These are phyloP conservation scores for Acleris literana DNA, from an alignment of 2,888 invertebrate genomes.

Conservation along the genomic window DNA sequence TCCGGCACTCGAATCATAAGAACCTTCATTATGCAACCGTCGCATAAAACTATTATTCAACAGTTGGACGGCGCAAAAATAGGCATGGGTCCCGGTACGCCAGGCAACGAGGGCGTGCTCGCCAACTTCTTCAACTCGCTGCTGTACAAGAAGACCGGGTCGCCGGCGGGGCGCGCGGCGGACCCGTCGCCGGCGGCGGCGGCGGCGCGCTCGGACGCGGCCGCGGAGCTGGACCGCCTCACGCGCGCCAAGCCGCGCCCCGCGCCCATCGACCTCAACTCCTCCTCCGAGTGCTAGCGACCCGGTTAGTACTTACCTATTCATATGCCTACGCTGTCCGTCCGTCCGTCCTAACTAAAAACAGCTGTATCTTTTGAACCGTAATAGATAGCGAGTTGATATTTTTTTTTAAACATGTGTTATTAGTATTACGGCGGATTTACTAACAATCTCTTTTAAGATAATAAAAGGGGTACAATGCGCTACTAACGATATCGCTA, in stretches of 20 bases:
- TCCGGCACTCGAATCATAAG: no score
- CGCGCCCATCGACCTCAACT: constrained; percentile 87
- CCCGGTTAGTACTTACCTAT: not conserved
- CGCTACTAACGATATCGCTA: no score
- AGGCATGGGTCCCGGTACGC: constrained; percentile 87
- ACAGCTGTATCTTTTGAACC: no score
- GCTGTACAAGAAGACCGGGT: constrained; percentile 95
- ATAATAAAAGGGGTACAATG: no score
- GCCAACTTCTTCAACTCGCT: constrained; percentile 99
- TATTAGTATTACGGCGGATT: no score
- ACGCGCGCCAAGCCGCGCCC: constrained; percentile 88
- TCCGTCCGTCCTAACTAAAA: no score
- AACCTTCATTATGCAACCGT: no score
- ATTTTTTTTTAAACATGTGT: no score
- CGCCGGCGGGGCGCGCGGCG: constrained; percentile 85
- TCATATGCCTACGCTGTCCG: no score
- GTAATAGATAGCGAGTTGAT: no score
- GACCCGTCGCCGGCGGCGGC: constrained; percentile 79
- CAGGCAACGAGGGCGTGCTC: constrained; percentile 94
- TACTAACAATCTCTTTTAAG: no score
- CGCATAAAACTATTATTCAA: not conserved
- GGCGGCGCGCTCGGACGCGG: constrained; percentile 93
- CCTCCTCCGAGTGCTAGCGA: constrained; percentile 69
- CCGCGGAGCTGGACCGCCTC: constrained; percentile 95
- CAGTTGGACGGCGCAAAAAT: constrained; percentile 90